Evolutionary conservation across 2,888 invertebrate species (phyloP), one percentile per base, ranked within the genome.

Genomic region (Eupithecia dodoneata): DNA sequence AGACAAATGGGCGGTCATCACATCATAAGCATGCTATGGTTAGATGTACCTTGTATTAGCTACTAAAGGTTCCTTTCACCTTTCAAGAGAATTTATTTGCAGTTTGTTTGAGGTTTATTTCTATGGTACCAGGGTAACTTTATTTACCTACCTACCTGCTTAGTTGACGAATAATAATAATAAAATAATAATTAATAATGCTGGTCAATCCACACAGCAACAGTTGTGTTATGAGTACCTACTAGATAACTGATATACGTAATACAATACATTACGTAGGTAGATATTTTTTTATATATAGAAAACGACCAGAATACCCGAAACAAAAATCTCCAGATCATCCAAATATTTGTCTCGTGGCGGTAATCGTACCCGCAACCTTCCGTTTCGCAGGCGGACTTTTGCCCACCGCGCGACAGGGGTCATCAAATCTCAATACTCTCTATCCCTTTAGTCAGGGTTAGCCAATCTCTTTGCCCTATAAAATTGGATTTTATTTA

Each of bases 1-100:
- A 49, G 70, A 71, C 71, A 71, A 71, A 75, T 75, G 71, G 69
- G 59, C 41, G 49, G 71, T 49, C 71, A 71, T 47, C 65, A 15
- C 71, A 71, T 47, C 65, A 15, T 66, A 66, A 66, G 42, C 41
- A 65, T 59, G 59, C 18, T 18, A 10, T 10, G 18, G 9, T 59
- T 18, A 59, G 59, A 59, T 18, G 10, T 18, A 18, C 18, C n/a
- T 10, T 18, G 18, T 55, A 52, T 9, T 9, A 55, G 55, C n/a
- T 55, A 55, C 55, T 55, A 44, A 6, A 44, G 2, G 0, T 52
- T 52, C 49, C 15, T n/a, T 30, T 30, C 18, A 59, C 9, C 59
- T 18, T 59, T 18, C 59, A 18, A 18, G 18, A 3, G 3, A 59
- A 30, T 10, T 55, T 55, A 55, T n/a, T 55, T 3, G 9, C 55